A percentile compares a stretch with the other conserved stretches of the same genome.
Evolutionary conservation across 2,797 vertebrate species (phyloP).

Genomic region (Xerus rutilus): DNA sequence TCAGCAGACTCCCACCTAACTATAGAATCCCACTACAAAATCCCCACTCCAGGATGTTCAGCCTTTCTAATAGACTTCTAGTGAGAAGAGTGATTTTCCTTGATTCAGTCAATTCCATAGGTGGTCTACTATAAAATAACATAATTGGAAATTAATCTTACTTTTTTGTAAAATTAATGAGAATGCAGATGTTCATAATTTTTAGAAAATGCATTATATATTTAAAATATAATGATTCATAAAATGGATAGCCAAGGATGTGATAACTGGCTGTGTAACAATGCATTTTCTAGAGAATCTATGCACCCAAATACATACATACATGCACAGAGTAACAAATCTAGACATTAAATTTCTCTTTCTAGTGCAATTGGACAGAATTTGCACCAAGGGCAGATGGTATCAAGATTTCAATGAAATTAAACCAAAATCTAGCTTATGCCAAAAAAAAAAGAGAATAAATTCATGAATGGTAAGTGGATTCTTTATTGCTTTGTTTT

Average conservation of each 20-base stretch:
- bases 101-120: background rate
- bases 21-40: background rate
- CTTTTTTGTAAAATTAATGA: background rate
- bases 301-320: background rate
- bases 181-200: background rate
- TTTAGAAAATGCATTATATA: background rate
- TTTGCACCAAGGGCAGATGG: background rate
- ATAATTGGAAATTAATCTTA: background rate
- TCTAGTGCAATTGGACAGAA: background rate
- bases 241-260: background rate
- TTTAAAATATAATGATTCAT: background rate
- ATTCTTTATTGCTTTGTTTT: background rate
- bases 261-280: background rate
- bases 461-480: background rate
- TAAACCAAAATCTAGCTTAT: background rate
- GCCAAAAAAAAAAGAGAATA: background rate
- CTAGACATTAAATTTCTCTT: background rate
- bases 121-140: background rate
- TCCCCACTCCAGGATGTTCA: background rate
- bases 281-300: background rate
- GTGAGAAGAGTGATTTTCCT: background rate
- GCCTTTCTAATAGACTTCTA: background rate
- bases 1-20: background rate
- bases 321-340: background rate
- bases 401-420: slow-evolving; percentile 10